These are phyloP conservation scores for Gallinago nigripennis DNA, from an alignment of 2,797 vertebrate species.

Conservation along the genomic window DNA sequence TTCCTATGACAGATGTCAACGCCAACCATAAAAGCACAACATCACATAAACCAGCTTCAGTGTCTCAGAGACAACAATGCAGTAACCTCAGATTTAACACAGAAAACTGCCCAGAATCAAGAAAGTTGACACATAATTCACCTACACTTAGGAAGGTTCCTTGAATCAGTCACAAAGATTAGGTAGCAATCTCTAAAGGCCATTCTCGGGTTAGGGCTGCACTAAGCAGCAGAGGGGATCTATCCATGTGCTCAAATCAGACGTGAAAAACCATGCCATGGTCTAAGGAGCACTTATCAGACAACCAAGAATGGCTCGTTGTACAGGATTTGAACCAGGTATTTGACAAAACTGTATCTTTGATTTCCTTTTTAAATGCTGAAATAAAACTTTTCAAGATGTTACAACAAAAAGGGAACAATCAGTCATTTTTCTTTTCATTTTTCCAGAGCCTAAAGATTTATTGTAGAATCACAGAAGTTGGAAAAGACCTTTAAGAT, in stretches of 20 bases:
- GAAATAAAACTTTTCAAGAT: not conserved
- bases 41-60: not conserved
- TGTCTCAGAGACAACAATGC: rapidly evolving
- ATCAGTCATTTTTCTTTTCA: not conserved
- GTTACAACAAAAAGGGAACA: not conserved
- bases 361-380: not conserved
- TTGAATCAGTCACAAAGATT: not conserved
- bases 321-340: not conserved
- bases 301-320: not conserved
- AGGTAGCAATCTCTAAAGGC: not conserved
- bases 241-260: not conserved
- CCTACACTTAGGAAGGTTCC: not conserved
- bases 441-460: not conserved
- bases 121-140: not conserved
- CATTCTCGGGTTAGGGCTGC: not conserved
- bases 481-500: not conserved
- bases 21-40: not conserved
- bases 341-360: not conserved
- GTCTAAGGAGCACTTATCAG: not conserved
- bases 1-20: not conserved
- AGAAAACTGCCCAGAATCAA: not conserved
- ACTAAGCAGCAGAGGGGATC: not conserved
- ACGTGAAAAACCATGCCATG: not conserved
- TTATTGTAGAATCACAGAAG: not conserved
- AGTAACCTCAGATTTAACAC: not conserved